Percentiles rank a stretch among this genome's conserved stretches.
Evolutionary conservation across 2,888 invertebrate species (phyloP).

Genomic region (Pandemis corylana): DNA sequence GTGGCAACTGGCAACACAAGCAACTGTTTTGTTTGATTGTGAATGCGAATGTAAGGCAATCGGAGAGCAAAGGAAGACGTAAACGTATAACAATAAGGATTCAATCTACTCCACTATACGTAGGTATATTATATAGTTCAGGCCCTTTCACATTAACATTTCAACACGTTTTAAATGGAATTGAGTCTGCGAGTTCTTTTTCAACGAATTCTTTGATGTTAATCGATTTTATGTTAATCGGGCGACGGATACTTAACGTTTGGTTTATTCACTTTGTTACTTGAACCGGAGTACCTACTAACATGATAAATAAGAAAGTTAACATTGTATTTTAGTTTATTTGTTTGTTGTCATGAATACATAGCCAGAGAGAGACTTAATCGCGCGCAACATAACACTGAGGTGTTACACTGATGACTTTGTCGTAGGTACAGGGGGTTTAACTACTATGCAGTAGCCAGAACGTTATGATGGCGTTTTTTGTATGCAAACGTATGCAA

Average conservation of each 20-base stretch:
- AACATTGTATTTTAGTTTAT: too few species aligned
- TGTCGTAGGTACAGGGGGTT: too few species aligned
- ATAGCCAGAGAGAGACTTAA: too few species aligned
- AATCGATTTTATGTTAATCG: slow-evolving; percentile 32
- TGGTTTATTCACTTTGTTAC: neutral
- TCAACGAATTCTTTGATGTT: slow-evolving; percentile 31
- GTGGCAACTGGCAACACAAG: slow-evolving; percentile 22
- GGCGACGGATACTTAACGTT: neutral
- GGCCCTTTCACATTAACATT: slow-evolving; percentile 21
- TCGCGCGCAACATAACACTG: too few species aligned
- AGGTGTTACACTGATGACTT: neutral
- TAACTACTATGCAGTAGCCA: neutral
- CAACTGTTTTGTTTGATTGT: slow-evolving; percentile 32
- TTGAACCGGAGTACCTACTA: neutral
- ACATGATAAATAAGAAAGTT: neutral
- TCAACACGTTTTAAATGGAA: slow-evolving; percentile 31
- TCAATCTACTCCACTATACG: slow-evolving; percentile 17
- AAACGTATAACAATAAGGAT: slow-evolving; percentile 25
- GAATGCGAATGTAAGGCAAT: slow-evolving; percentile 19
- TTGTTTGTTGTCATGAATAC: too few species aligned
- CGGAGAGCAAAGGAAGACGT: slow-evolving; percentile 20
- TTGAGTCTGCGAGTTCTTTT: slow-evolving; percentile 22
- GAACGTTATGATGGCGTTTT: neutral
- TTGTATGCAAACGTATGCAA: slow-evolving; percentile 2
- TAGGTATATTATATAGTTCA: neutral